Evolutionary conservation across 92 coral and sea anemone species (phyloP), one percentile per base, ranked within the genome.

Genomic region (Desmophyllum pertusum): DNA sequence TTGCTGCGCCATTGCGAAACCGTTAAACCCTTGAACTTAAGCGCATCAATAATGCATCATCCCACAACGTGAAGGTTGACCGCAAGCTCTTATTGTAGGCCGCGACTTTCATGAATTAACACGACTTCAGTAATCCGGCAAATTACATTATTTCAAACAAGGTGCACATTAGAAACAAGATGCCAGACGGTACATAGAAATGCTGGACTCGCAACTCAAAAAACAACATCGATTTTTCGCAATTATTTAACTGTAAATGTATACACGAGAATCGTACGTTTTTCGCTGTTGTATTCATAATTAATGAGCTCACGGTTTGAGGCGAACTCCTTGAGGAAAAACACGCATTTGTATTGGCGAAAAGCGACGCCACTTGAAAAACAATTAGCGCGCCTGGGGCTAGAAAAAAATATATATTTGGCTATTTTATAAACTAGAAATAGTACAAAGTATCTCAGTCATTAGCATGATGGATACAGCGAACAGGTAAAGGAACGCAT

Each of bases 11-110:
- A 31, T 66, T 29, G 59, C 8, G 38, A 66, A 64, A 41, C 75
- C 63, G 84, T 45, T 79, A 46, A 75, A 41, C 64, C 50, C 59
- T 2, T 41, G 35, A 36, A 45, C 36, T 43, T 21, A 9, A 52
- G 25, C 13, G 15, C 30, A 80, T 80, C n/a, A 80, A 80, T 80
- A 68, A 80, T 80, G 41, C 8, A 80, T 80, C 14, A 23, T n/a
- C 37, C 0, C 52, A 15, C 76, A 67, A 51, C 67, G n/a, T n/a
- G 35, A 19, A 64, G 8, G 29, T 37, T 40, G 19, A 27, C 82
- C 71, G 15, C 71, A 39, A n/a, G 50, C 30, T 37, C 23, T 38
- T 55, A 31, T 57, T n/a, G 69, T n/a, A 0, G 14, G 53, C 65
- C 38, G 46, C 48, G 53, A 38, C 48, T 21, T 57, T 2, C 17